phyloP scores from a whole-genome alignment of 2,797 vertebrate species.

The Microctenopoma stevenorrisi region DNA sequence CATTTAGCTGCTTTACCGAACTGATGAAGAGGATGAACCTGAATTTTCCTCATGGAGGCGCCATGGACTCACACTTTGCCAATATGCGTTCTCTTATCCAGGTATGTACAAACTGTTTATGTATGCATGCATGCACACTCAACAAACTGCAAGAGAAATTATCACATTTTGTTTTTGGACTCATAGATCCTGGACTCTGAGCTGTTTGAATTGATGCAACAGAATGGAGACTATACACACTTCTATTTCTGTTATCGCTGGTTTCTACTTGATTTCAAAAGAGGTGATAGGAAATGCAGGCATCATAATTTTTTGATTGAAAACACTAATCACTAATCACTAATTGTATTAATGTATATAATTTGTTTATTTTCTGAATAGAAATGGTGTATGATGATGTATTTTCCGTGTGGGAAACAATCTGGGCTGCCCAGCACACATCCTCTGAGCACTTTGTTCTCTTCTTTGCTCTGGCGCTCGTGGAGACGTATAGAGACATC shows the following conservation, averaged over 20 bases:
- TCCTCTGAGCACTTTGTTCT: slow-evolving; percentile 96
- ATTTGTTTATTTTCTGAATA: slow-evolving; percentile 56
- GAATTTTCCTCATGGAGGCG: slow-evolving; percentile 97
- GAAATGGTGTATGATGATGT: slow-evolving; percentile 97
- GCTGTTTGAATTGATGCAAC: slow-evolving; percentile 98
- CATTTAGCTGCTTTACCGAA: slow-evolving; percentile 97
- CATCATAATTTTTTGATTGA: neutral
- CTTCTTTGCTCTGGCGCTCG: slow-evolving; percentile 95
- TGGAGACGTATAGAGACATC: slow-evolving; percentile 96
- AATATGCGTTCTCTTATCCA: slow-evolving; percentile 99
- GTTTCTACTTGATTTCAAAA: slow-evolving; percentile 98
- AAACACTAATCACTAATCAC: neutral
- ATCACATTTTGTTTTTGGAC: slow-evolving; percentile 7
- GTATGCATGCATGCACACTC: neutral
- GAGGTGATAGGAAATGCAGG: slow-evolving; percentile 83
- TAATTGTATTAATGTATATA: neutral
- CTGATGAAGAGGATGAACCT: slow-evolving; percentile 99
- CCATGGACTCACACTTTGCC: slow-evolving; percentile 98
- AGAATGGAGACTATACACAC: slow-evolving; percentile 98
- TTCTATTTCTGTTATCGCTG: slow-evolving; percentile 99
- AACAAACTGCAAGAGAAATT: neutral
- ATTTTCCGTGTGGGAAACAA: slow-evolving; percentile 97
- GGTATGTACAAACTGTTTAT: slow-evolving; percentile 72
- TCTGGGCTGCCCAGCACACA: slow-evolving; percentile 93
- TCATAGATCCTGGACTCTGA: slow-evolving; percentile 95